Base-by-base conservation (phyloP, 2,888 invertebrate genomes). In the Synergus umbraculus region DNA sequence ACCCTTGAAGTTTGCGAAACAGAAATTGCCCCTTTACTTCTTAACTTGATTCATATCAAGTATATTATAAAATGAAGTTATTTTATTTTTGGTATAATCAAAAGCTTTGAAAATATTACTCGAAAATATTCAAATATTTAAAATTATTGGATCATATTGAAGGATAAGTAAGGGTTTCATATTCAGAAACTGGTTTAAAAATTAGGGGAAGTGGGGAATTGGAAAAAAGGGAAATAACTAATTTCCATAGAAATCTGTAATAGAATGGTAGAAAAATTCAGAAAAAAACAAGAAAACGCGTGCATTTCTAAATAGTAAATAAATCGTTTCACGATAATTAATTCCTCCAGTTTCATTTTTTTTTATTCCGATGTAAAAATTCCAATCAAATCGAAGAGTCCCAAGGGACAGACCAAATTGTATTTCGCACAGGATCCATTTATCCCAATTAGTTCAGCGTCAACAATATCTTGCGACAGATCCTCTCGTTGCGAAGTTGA, bases 361-460 rank as follows among this genome's bases (percentile, higher is more conserved):
- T 86, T 87, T 84, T 82, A 81, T 69, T 87, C 92, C 93, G 82
- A 93, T 90, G 78, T 92, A 87, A 88, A 93, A 80, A 93, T 87
- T 80, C 94, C 93, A 86, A 95, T 93, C 84, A 93, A 91, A 88
- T 95, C 93, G 79, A 95, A 90, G 73, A 95, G 93, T 87, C 94
- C 94, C 46, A 91, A 87, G 18, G 93, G 93, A 87, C 95, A 95
- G 5, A 87, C 83, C 65, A 92, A 87, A 15, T 88, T 84, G 88
- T 94, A 95, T 82, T 92, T 88, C 65, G 89, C 88, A 87, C 95
- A 95, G 77, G 92, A 89, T 81, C 92, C 90, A 77, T 93, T 93
- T 76, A 92, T 86, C 22, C 95, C 95, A 79, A 91, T 89, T 81
- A 93, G 92, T 89, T 95, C 95, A 12, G 95, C 95, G 86, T 94